Conservation (phyloP, 2,113 vertebrate species). For the Sprattus sprattus region DNA sequence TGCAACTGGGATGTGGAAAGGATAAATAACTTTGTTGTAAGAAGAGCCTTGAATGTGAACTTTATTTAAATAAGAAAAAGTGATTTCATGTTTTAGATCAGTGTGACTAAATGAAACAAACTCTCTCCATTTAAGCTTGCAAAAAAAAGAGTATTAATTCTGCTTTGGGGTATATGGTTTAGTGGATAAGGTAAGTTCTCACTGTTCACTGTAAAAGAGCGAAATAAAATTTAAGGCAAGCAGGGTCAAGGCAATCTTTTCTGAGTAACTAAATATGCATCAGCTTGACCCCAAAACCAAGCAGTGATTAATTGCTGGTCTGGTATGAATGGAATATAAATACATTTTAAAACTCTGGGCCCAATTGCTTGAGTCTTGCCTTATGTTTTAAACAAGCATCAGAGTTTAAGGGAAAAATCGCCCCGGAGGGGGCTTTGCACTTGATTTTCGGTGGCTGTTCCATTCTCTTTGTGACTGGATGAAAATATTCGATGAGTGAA, state of each 20-base stretch:
- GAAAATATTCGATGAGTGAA: neutral
- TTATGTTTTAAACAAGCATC: neutral
- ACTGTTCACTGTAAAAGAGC: conserved; percentile 38
- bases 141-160: neutral
- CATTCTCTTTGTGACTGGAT: neutral
- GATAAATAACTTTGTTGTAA: neutral
- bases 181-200: conserved; percentile 27
- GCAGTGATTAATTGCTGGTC: conserved; percentile 59
- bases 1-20: neutral
- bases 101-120: neutral
- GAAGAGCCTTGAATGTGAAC: neutral
- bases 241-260: conserved; percentile 53
- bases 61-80: neutral
- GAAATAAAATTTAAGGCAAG: conserved; percentile 57
- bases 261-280: conserved; percentile 67
- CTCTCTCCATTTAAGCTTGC: neutral
- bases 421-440: neutral
- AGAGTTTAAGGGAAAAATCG: neutral
- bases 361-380: conserved; percentile 7
- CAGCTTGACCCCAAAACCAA: conserved; percentile 59
- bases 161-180: neutral
- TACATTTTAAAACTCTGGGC: conserved; percentile 48
- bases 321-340: conserved; percentile 58
- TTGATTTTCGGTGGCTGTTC: neutral
- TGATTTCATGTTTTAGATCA: neutral